These are phyloP conservation scores for Polymixis lichenea DNA, from an alignment of 2,888 invertebrate species.

Conservation along the genomic window DNA sequence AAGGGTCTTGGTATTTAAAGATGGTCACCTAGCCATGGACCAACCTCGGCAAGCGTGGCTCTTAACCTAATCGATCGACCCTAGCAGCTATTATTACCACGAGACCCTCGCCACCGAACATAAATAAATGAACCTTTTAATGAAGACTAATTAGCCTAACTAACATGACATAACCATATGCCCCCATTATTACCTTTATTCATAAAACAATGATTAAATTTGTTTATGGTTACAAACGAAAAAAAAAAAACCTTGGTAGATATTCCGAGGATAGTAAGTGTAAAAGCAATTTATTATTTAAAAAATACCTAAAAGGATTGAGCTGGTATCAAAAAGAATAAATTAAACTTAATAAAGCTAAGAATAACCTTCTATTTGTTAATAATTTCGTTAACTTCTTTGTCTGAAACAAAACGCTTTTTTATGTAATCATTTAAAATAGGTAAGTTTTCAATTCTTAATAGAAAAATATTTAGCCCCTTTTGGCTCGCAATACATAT, in stretches of 20 bases:
- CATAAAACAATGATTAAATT: not conserved
- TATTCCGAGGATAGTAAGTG: not conserved
- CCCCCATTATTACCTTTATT: conserved; percentile 5
- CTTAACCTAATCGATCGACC: no score
- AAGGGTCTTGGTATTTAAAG: no score
- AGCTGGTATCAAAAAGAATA: not conserved
- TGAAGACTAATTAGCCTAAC: no score
- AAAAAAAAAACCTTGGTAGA: no score
- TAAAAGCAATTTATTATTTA: not conserved
- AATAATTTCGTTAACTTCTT: not conserved
- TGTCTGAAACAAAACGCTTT: conserved; percentile 3
- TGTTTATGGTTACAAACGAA: not conserved
- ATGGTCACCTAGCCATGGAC: no score
- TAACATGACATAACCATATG: no score
- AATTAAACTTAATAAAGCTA: not conserved
- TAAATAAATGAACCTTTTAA: conserved; percentile 9
- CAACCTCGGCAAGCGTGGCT: no score
- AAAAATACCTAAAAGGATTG: not conserved
- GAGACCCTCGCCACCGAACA: not conserved
- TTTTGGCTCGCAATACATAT: not conserved
- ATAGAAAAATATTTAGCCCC: not conserved
- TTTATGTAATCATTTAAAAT: not conserved
- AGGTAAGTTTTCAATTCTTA: not conserved
- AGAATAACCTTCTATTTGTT: conserved; percentile 7
- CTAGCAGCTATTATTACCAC: no score